Evolutionary conservation across 2,888 invertebrate species (phyloP), one percentile per base, ranked within the genome.

Genomic region (Sabatieria punctata): DNA sequence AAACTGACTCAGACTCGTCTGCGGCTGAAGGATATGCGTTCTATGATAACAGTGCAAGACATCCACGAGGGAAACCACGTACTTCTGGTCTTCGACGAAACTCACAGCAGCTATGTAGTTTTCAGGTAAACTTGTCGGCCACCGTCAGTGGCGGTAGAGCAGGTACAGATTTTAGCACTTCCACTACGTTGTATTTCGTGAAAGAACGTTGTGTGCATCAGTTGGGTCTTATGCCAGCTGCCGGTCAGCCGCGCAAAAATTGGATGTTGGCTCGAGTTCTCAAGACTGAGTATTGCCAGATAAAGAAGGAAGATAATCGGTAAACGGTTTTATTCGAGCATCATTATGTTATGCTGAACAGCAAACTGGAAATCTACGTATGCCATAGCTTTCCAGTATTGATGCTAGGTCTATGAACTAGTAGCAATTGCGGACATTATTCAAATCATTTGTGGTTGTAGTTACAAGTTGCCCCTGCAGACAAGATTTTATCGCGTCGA

Each of bases 221-320:
- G 15, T n/a, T 41, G n/a, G 41, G 41, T 11, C 39, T 39, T 22
- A 8, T 22, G 39, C 41, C 26, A 18, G n/a, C 41, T 21, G 11
- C 19, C 19, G 40, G 40, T n/a, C 8, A 15, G 23, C 23, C 19
- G n/a, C 4, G 11, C 4, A 19, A n/a, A 6, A 19, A 13, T 3
- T 24, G 26, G 38, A 4, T 38, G 4, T 22, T 40, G 6, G 41
- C 13, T 18, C 15, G 33, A 18, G 18, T 41, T n/a, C 15, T 22
- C 15, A 27, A 46, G 18, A 4, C 22, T 19, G 46, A 49, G 24
- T 42, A 24, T 37, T 49, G 49, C 23, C 38, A 43, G 40, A 41
- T 43, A 22, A 49, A 49, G 33, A 49, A 50, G 25, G 37, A 44
- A 24, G 18, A 24, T 6, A 50, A 50, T 45, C 48, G 50, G n/a